These are phyloP conservation scores for Azorinus chamasolen DNA, from an alignment of 2,888 invertebrate genomes.

Conservation along the genomic window DNA sequence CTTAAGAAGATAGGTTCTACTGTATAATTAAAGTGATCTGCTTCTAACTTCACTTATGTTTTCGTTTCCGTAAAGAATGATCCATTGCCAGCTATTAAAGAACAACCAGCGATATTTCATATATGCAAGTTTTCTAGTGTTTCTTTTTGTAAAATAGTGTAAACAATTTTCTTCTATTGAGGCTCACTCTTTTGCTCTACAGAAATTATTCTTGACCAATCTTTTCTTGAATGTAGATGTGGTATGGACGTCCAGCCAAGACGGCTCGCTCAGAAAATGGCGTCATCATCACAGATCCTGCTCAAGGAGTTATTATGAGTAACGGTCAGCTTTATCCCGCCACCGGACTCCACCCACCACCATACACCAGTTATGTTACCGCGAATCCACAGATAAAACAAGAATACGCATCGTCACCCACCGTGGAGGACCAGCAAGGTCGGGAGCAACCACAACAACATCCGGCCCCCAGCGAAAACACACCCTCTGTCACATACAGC, in stretches of 20 bases:
- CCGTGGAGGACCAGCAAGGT: conserved; percentile 29
- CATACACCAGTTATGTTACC: conserved; percentile 56
- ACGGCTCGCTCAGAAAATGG: conserved; percentile 60
- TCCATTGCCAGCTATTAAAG: too few species aligned
- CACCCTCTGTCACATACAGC: conserved; percentile 38
- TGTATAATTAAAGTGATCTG: too few species aligned
- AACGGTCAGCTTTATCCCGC: conserved; percentile 62
- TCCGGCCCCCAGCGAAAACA: conserved; percentile 8
- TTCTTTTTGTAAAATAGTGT: too few species aligned
- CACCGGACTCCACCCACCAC: conserved; percentile 60
- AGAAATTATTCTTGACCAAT: too few species aligned
- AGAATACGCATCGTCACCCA: conserved; percentile 61
- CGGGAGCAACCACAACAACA: conserved; percentile 23
- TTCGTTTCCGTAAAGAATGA: too few species aligned
- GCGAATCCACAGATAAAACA: conserved; percentile 56
- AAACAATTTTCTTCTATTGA: too few species aligned
- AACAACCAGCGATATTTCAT: too few species aligned
- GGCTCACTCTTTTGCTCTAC: too few species aligned
- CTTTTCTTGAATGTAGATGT: conserved; percentile 35
- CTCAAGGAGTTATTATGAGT: conserved; percentile 52
- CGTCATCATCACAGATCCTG: conserved; percentile 54
- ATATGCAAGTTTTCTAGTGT: too few species aligned
- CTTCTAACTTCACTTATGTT: too few species aligned
- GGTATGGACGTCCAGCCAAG: conserved; percentile 52
- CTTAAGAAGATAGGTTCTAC: too few species aligned